Conservation (phyloP, 2,797 vertebrate genomes). For the Tauraco hartlaubi region DNA sequence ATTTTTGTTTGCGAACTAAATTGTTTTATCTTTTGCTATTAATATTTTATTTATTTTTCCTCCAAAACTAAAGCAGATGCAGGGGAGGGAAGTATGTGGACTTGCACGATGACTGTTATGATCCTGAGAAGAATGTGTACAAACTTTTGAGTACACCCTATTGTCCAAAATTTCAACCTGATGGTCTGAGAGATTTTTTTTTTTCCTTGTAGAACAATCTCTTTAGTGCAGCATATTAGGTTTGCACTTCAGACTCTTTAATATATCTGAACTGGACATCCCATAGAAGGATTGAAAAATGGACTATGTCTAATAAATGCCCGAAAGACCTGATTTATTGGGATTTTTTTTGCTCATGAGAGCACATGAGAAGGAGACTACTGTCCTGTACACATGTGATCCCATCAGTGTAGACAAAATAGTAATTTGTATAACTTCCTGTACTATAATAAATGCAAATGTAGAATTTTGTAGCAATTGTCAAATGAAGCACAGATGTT, state of each 20-base stretch:
- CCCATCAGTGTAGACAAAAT: neutral
- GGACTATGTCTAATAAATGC: neutral
- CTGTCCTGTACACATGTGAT: neutral
- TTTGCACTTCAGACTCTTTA: neutral
- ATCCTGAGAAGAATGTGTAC: neutral
- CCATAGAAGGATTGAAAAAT: neutral
- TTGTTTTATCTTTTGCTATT: neutral
- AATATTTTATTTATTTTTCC: neutral
- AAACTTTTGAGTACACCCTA: neutral
- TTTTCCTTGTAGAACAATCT: neutral
- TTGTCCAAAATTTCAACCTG: neutral
- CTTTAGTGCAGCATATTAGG: neutral
- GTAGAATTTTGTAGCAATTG: neutral
- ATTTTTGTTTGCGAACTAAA: neutral
- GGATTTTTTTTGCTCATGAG: neutral
- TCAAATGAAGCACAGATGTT: neutral
- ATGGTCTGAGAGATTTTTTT: neutral
- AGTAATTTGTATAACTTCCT: neutral
- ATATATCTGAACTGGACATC: neutral
- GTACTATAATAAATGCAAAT: neutral
- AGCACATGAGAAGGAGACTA: neutral
- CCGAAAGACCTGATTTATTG: neutral
- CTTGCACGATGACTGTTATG: neutral
- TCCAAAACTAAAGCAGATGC: neutral
- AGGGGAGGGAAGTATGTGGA: neutral